Base-by-base conservation (phyloP, 2,888 invertebrate genomes). In the Kryphioiulus occultus region DNA sequence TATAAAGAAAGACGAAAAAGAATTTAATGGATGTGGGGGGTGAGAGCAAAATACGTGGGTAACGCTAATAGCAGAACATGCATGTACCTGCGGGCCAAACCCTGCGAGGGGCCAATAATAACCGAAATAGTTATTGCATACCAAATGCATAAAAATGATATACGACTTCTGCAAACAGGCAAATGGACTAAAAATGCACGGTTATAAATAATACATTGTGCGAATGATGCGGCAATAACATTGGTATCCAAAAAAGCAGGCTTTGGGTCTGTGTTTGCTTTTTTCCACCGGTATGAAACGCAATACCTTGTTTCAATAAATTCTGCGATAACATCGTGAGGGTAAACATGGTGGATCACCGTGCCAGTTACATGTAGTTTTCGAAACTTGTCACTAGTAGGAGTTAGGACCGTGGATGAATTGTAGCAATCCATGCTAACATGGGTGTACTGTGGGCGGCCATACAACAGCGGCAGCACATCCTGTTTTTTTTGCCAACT, bases 1-100 rank as follows among this genome's bases (percentile, higher is more conserved):
- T 85, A 85, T 42, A 68, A 68, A 78, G 42, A 44, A 39, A 85
- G 39, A 85, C 39, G 39, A 85, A 42, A 85, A 85, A 85, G 85
- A 85, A 85, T 22, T 85, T 85, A 85, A 85, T 85, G 85, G 78
- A 78, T 32, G 78, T 30, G 17, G 15, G 78, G 53, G 78, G 78
- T 78, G 78, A 26, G 78, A 68, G 26, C 9, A 68, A 68, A 68
- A 59, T 59, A 22, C 22, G 59, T 68, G 22, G 19, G 59, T 22
- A n/a, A 68, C 59, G 59, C 22, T 68, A 68, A 78, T 30, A 17
- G 30, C 30, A 78, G 78, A 78, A 78, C 26, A 30, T 15, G n/a
- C n/a, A n/a, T n/a, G n/a, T n/a, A 78, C 78, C 78, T 30, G 26
- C 78, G 78, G 78, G 30, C 78, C 78, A 78, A 78, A 32, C 78